Base-by-base conservation (phyloP, 2,113 vertebrate species). In the Alligator mississippiensis region DNA sequence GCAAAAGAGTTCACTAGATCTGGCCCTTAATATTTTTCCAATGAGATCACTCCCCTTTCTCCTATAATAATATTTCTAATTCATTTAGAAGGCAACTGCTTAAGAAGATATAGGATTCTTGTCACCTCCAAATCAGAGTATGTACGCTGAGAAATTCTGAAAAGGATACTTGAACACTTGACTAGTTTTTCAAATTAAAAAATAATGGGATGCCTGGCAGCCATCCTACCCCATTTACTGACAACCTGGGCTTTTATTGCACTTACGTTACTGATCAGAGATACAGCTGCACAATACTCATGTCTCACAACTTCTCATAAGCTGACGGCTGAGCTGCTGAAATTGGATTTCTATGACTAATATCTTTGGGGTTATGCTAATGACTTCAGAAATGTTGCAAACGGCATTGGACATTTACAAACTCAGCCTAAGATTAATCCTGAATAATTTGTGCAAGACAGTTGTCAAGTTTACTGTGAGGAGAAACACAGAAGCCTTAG, bases 151-250 rank as follows among this genome's bases (percentile, higher is more conserved):
- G 59, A 91, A 64, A 86, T 72, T 17, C 76, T 84, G 80, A 83
- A 89, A 92, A 34, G 11, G 19, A 72, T 89, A 15, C 11, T 94
- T 92, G 63, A 96, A 90, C 72, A 90, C 62, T 64, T 93, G 16
- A 54, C 80, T 57, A 84, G 86, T 88, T 94, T 88, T 94, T 34
- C 58, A 82, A 80, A 92, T 83, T 74, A 90, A 90, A 93, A 93
- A 94, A 27, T 13, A 90, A 94, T 61, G 82, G 47, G 24, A 91
- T 94, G 94, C 34, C n/a, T 92, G 78, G 70, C 18, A 77, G 88
- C 57, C 55, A 77, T 85, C 62, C 93, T 85, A 85, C 58, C 62
- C 21, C 84, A 78, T 90, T 94, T 92, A 82, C 47, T 92, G 60
- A 77, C 63, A 91, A 75, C 4, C 1, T 68, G 84, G 83, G 80